Evolutionary conservation across 2,113 vertebrate genomes (phyloP), one percentile per base, ranked within the genome.

Genomic region (Strix aluco): DNA sequence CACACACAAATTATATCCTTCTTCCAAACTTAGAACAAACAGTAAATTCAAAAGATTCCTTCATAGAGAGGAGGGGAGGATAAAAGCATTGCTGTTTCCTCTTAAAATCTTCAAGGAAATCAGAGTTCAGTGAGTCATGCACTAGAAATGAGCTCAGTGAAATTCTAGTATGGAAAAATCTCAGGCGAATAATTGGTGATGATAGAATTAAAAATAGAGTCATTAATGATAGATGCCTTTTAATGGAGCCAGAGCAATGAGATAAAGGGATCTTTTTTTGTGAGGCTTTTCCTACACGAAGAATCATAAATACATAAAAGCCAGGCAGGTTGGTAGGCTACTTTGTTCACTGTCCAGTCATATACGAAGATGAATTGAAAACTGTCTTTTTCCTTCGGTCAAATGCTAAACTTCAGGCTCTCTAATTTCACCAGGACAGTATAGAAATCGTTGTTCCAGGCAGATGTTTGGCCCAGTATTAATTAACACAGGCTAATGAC

Each of bases 61-160:
- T 87, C 16, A 6, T 0, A 65, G n/a, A 63, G 34, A 79, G 59
- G 12, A 63, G 13, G 18, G 42, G 26, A 82, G 19, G 55, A 91
- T 83, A 70, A 96, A 94, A 93, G 73, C 58, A 27, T 61, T 78
- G 69, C 32, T 63, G 10, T 79, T 96, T 95, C 90, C 58, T 93
- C 75, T 96, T 88, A 47, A n/a, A 92, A 55, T 89, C 81, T 92
- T 86, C 36, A 91, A 95, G 79, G 87, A 92, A 88, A 90, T 80
- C 38, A 47, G 73, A 81, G 82, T 81, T 96, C 47, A 57, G 69
- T 92, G 91, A 96, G 70, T 95, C 94, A 92, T 47, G 51, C 34
- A 26, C 42, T 86, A 90, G 63, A 89, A 92, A 70, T 63, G 34
- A 84, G 57, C n/a, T 88, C 40, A 84, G 52, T 80, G 55, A 91